Base-by-base conservation (phyloP, 2,888 invertebrate genomes). In the Tricholauxania praeusta region DNA sequence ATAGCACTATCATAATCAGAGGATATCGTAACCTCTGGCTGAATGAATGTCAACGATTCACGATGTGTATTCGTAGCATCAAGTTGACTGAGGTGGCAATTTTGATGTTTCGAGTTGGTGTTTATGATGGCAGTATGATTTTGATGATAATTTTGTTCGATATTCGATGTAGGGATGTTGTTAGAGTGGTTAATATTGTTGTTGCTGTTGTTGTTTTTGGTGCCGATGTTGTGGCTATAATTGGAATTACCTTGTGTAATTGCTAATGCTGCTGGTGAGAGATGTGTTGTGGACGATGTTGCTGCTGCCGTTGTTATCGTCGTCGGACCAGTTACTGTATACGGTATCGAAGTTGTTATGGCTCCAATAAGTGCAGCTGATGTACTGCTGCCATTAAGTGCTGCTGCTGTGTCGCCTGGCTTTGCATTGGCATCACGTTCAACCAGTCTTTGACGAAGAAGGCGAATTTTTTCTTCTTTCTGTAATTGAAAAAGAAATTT, bases 401-500 rank as follows among this genome's bases (percentile, higher is more conserved):
- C 85, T 77, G 85, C 85, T 77, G 85, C 83, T 39, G 5, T 39
- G 7, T 39, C 39, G 8, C 39, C 39, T 76, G 82, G 75, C 78
- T 86, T 86, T 86, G 89, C 88, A 19, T 28, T 90, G 72, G 92
- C 90, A 80, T 95, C 95, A 67, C 93, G 91, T 86, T 96, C 96
- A 68, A 92, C 91, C 77, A 96, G 88, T 82, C 94, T 92, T 85
- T 93, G 93, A 84, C 95, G 93, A 80, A 96, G 89, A 79, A 92
- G 90, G 77, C 93, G 93, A 78, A 96, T 95, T 84, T 94, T 93
- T 84, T 96, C 96, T 88, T 96, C 96, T 89, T 96, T 96, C 95
- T 96, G 89, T 12, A 78, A 76, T 75, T n/a, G 53, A 5, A 52
- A 39, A 19, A 49, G n/a, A 48, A 59, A 8, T 39, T 39, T 39